A percentile compares a stretch with the other conserved stretches of the same genome.
Evolutionary conservation across 2,888 invertebrate species (phyloP).

Genomic region (Drosophila testacea): DNA sequence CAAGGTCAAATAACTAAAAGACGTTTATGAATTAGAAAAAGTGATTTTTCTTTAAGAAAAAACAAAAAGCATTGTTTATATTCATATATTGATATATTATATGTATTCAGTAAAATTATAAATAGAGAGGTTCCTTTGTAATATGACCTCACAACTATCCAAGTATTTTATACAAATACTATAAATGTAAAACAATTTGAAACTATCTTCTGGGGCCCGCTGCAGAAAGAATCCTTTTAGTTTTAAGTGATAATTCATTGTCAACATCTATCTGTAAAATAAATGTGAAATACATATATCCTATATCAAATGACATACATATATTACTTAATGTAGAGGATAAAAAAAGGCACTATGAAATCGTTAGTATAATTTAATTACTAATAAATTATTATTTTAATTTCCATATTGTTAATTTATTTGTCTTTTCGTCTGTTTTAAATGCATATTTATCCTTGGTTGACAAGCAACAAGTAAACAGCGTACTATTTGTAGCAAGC

Average conservation of each 20-base stretch:
- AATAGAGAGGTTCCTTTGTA: slow-evolving; percentile 7
- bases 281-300: slow-evolving; percentile 9
- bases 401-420: not conserved
- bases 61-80: slow-evolving; percentile 3
- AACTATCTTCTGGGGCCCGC: not conserved
- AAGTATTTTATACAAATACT: slow-evolving; percentile 8
- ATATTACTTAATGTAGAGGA: not conserved
- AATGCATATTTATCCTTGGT: too few species aligned
- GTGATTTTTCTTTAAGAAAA: slow-evolving; percentile 53
- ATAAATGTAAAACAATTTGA: slow-evolving; percentile 9
- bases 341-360: not conserved
- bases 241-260: not conserved
- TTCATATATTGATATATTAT: slow-evolving; percentile 4
- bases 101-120: not conserved
- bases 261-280: slow-evolving; percentile 10
- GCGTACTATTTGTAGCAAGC: not conserved
- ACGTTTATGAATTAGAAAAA: slow-evolving; percentile 13
- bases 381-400: not conserved
- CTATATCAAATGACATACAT: not conserved
- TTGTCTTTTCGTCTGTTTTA: not conserved
- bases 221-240: not conserved
- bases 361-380: not conserved
- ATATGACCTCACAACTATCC: slow-evolving; percentile 11
- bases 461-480: too few species aligned
- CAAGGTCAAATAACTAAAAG: not conserved